Base-by-base conservation (phyloP, 2,888 invertebrate species). In the Parnassius glacialis region DNA sequence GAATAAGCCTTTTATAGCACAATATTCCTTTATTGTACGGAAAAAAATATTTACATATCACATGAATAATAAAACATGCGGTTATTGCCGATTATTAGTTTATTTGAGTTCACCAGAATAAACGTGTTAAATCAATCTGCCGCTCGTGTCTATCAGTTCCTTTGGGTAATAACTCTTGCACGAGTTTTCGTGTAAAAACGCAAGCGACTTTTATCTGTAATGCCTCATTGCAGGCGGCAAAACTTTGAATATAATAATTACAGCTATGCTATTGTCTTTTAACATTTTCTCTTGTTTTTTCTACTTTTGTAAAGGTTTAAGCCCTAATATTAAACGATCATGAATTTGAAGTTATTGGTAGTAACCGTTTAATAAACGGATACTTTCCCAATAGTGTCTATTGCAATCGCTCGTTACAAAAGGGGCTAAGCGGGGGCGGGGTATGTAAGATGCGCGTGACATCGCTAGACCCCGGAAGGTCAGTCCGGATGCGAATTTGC, bases 81-180 rank as follows among this genome's bases (percentile, higher is more conserved):
- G 50, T 57, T 57, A 57, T 57, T 57, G 57, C 57, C 45, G 57
- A 57, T 57, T 57, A 47, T 57, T 57, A 47, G 57, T 57, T 57
- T 57, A 57, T 48, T 57, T 57, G 57, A 57, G 57, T 57, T 57
- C 48, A 48, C 50, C 47, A 53, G 54, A 60, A 60, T 60, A 61
- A 55, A 50, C 47, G 61, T 56, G 52, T 51, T 56, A 57, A 56
- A 54, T 16, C 50, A 59, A n/a, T 47, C 47, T 47, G 47, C 47
- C 47, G 47, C 47, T 47, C 47, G 47, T 47, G 47, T 47, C 47
- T 47, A 47, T 47, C 13, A 3, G 2, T 47, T 47, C 47, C 47
- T 47, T n/a, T n/a, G 47, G 47, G 47, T 47, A 47, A 47, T 47
- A 47, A 47, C 47, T 47, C 47, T 47, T 47, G 47, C 47, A 47